phyloP scores from a whole-genome alignment of 2,888 invertebrate genomes.

The Pardosa pseudoannulata region DNA sequence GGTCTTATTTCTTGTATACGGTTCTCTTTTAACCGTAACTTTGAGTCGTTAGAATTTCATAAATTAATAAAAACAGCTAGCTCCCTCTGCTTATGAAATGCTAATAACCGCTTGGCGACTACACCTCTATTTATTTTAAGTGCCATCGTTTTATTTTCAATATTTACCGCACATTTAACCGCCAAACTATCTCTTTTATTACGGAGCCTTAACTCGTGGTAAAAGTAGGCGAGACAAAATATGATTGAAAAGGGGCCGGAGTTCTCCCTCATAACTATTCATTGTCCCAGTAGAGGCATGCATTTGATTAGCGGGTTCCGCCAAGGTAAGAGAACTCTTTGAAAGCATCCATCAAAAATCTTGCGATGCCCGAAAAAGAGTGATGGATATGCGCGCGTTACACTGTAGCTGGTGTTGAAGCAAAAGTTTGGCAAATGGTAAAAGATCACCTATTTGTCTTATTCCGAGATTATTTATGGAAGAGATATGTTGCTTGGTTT shows the following conservation, averaged over 20 bases:
- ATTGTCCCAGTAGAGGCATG: constrained; percentile 39
- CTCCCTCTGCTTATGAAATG: too few relatives aligned
- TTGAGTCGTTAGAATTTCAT: too few relatives aligned
- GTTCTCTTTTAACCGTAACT: too few relatives aligned
- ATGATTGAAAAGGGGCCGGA: background rate
- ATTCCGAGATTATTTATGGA: constrained; percentile 6
- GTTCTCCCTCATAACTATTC: constrained; percentile 44
- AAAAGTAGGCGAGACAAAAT: too few relatives aligned
- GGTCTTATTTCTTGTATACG: too few relatives aligned
- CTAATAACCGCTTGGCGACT: too few relatives aligned
- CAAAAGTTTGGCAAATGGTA: constrained; percentile 15
- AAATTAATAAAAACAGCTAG: too few relatives aligned
- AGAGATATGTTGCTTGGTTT: background rate
- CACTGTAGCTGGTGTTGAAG: constrained; percentile 9
- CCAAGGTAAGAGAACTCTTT: background rate
- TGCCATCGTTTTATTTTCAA: too few relatives aligned
- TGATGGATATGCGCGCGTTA: background rate
- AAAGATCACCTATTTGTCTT: constrained; percentile 14
- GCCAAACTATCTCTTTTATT: too few relatives aligned
- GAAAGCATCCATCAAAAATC: background rate
- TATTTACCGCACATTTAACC: too few relatives aligned
- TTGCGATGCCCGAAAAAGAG: background rate
- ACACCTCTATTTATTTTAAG: too few relatives aligned
- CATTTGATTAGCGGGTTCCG: constrained; percentile 16
- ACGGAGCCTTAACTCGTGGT: too few relatives aligned